Conservation (phyloP, 64 coral and sea anemone genomes). For the Pocillopora verrucosa region DNA sequence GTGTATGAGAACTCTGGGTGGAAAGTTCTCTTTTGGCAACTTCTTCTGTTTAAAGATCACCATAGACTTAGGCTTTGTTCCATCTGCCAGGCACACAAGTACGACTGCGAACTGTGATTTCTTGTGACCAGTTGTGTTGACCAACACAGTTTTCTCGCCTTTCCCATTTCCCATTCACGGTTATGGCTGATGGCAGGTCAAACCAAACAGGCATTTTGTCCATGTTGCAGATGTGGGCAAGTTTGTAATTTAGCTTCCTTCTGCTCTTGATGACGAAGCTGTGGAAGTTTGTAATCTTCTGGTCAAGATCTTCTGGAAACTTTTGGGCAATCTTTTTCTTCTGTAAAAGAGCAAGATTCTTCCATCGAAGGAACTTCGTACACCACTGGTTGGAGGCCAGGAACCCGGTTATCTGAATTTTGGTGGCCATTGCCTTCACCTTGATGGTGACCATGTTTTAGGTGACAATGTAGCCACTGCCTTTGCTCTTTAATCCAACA, state of each 20-base stretch:
- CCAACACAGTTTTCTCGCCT: conserved; percentile 52
- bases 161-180: neutral
- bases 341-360: conserved; percentile 31
- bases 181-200: conserved; percentile 57
- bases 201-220: conserved; percentile 58
- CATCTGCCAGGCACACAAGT: conserved; percentile 30
- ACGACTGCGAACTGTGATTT: conserved; percentile 38
- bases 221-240: conserved; percentile 49
- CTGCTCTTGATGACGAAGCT: conserved; percentile 33
- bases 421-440: conserved; percentile 8
- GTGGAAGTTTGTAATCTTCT: conserved; percentile 43
- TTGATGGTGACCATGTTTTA: conserved; percentile 28
- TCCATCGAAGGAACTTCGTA: conserved; percentile 17
- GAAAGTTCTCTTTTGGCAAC: conserved; percentile 46
- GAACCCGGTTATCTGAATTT: conserved; percentile 4
- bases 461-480: conserved; percentile 44
- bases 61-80: conserved; percentile 53
- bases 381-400: conserved; percentile 38
- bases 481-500: conserved; percentile 58
- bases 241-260: conserved; percentile 22
- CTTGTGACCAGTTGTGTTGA: conserved; percentile 41
- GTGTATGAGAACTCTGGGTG: conserved; percentile 20
- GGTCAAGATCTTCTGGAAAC: conserved; percentile 45
- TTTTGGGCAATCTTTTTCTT: conserved; percentile 56
- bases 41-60: conserved; percentile 54